phyloP scores from a whole-genome alignment of 2,113 vertebrate species.

The Mugil cephalus region DNA sequence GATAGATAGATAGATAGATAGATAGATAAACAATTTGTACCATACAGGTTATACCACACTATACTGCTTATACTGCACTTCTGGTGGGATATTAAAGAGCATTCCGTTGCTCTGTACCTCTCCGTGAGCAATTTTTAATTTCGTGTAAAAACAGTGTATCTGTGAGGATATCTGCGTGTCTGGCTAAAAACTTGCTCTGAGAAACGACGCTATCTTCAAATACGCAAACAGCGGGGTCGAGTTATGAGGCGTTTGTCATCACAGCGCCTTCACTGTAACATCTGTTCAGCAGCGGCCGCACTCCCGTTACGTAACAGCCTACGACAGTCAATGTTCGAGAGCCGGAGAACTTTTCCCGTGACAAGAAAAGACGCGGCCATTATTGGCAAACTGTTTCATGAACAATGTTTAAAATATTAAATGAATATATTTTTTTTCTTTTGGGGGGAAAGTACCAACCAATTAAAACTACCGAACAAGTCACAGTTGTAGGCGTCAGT shows the following conservation, averaged over 20 bases:
- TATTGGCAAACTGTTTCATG: too few species aligned
- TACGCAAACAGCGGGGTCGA: conserved; percentile 14
- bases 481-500: neutral
- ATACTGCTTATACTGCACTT: too few species aligned
- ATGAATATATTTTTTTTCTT: neutral
- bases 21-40: too few species aligned
- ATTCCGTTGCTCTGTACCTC: too few species aligned
- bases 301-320: conserved; percentile 71
- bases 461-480: neutral
- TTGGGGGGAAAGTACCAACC: rapidly evolving
- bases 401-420: neutral
- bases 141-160: too few species aligned
- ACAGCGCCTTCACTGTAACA: conserved; percentile 44
- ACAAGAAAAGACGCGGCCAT: neutral
- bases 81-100: too few species aligned
- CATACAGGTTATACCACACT: too few species aligned
- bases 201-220: conserved; percentile 11
- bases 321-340: conserved; percentile 23
- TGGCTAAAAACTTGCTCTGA: neutral
- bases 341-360: conserved; percentile 60
- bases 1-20: too few species aligned
- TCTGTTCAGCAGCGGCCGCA: conserved; percentile 57
- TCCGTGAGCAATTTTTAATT: too few species aligned
- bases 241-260: conserved; percentile 34
- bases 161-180: neutral